phyloP scores from a whole-genome alignment of 30 jellyfish, hydroid and myxozoan species.

The Clytia hemisphaerica region DNA sequence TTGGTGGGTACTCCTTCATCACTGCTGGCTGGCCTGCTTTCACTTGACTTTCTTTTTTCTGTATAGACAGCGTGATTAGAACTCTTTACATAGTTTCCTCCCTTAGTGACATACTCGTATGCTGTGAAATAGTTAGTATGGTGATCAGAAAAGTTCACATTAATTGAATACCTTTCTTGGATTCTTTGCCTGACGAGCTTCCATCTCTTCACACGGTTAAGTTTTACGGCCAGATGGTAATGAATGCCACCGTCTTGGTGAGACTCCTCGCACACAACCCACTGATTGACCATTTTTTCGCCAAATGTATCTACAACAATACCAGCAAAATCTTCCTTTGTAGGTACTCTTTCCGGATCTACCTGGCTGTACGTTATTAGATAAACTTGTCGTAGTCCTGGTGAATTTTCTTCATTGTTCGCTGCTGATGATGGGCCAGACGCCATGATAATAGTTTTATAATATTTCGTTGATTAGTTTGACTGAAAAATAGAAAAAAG shows the following conservation, averaged over 20 bases:
- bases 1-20: too few relatives aligned
- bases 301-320: constrained; percentile 15
- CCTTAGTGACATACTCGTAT: background rate
- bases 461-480: too few relatives aligned
- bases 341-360: constrained; percentile 1
- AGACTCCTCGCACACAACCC: constrained; percentile 1
- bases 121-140: constrained; percentile 13
- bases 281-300: background rate
- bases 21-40: too few relatives aligned
- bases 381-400: background rate
- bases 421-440: too few relatives aligned
- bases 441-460: too few relatives aligned
- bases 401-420: too few relatives aligned
- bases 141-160: constrained; percentile 4
- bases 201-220: constrained; percentile 20
- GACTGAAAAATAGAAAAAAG: too few relatives aligned
- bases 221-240: constrained; percentile 21
- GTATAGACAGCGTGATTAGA: too few relatives aligned
- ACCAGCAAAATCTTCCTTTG: constrained; percentile 12
- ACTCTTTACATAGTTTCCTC: background rate
- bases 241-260: constrained; percentile 23
- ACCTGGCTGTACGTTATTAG: constrained; percentile 4
- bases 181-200: background rate
- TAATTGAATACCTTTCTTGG: background rate
- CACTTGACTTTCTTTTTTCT: too few relatives aligned